These are phyloP conservation scores for Tachysurus vachellii DNA, from an alignment of 2,113 vertebrate genomes.

Conservation along the genomic window DNA sequence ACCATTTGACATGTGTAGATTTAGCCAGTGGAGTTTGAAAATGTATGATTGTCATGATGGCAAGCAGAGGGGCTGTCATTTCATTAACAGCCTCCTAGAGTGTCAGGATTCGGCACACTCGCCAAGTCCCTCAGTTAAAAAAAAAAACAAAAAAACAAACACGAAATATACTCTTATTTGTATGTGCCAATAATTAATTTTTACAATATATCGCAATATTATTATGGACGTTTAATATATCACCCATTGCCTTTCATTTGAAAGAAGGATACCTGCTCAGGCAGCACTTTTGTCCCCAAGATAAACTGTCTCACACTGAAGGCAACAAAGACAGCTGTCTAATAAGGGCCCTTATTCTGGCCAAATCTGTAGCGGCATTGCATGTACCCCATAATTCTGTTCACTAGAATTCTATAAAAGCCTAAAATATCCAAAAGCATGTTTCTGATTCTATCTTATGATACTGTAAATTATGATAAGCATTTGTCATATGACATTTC, in stretches of 20 bases:
- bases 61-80: constrained; percentile 17
- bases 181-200: background rate
- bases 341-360: background rate
- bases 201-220: background rate
- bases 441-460: background rate
- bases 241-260: background rate
- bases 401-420: background rate
- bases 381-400: background rate
- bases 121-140: background rate
- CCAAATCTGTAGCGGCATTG: background rate
- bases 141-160: background rate
- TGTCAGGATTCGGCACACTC: background rate
- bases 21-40: constrained; percentile 55
- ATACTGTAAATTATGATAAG: background rate
- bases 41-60: constrained; percentile 76
- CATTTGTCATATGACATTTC: background rate
- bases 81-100: constrained; percentile 22
- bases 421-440: background rate
- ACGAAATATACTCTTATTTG: background rate
- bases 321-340: background rate
- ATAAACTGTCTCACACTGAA: background rate
- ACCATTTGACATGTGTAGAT: constrained; percentile 62
- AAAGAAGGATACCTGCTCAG: background rate
- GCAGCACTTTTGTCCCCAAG: too few species aligned
- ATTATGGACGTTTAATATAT: background rate